A percentile compares a stretch with the other conserved stretches of the same genome.
phyloP scores from a whole-genome alignment of 2,888 invertebrate genomes.

The Lobophora halterata region DNA sequence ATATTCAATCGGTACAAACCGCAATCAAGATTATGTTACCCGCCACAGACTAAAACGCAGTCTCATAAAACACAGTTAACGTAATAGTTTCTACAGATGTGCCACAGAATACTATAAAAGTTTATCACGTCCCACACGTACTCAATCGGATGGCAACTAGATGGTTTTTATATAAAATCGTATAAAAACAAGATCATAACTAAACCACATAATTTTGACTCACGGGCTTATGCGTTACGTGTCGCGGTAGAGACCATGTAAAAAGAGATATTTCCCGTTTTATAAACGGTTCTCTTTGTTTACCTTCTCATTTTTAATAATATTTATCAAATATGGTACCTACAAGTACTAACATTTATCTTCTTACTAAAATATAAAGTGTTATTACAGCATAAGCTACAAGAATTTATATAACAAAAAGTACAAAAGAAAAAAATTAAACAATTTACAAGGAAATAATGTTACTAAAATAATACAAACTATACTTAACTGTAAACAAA shows the following conservation, averaged over 20 bases:
- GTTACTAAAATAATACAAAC: too few relatives aligned
- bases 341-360: too few relatives aligned
- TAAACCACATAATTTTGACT: constrained; percentile 55
- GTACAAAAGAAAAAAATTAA: too few relatives aligned
- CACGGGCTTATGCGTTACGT: constrained; percentile 30
- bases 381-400: too few relatives aligned
- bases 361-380: too few relatives aligned
- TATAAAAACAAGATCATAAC: constrained; percentile 65
- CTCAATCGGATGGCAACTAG: constrained; percentile 54
- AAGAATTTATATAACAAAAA: too few relatives aligned
- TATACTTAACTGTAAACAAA: too few relatives aligned
- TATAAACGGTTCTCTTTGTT: too few relatives aligned
- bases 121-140: constrained; percentile 50
- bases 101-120: constrained; percentile 1
- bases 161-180: constrained; percentile 56
- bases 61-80: too few relatives aligned
- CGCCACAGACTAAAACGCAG: constrained; percentile 4
- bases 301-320: too few relatives aligned
- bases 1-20: constrained; percentile 42
- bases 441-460: too few relatives aligned
- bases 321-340: too few relatives aligned
- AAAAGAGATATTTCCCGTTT: constrained; percentile 13
- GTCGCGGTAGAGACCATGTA: constrained; percentile 11
- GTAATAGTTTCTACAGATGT: constrained; percentile 1
- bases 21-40: constrained; percentile 48